phyloP scores from a whole-genome alignment of 2,113 vertebrate genomes.

The Dinomys branickii region DNA sequence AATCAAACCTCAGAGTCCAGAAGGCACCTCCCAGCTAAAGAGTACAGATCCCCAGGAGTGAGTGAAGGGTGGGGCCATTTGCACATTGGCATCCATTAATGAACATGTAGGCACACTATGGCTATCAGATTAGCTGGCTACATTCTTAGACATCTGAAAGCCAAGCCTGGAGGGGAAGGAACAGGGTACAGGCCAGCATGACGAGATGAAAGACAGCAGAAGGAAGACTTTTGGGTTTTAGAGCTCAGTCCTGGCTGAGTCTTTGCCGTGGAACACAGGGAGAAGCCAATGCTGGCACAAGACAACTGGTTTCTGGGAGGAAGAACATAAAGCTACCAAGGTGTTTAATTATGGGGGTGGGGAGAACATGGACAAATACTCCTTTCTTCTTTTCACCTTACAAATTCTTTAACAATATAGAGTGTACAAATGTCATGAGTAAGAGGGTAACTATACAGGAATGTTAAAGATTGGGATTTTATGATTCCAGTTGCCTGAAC shows the following conservation, averaged over 20 bases:
- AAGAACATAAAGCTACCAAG: background rate
- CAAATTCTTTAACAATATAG: slow-evolving; percentile 14
- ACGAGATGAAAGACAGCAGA: background rate
- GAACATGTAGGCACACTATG: background rate
- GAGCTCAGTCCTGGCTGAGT: background rate
- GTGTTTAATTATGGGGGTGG: background rate
- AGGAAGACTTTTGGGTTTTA: background rate
- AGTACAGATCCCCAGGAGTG: background rate
- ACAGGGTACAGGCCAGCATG: background rate
- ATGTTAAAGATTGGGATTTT: slow-evolving; percentile 26
- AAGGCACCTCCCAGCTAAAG: background rate
- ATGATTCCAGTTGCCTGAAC: background rate
- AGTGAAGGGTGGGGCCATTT: background rate
- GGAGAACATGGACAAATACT: background rate
- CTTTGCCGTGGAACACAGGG: background rate
- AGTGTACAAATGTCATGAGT: background rate
- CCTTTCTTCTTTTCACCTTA: background rate
- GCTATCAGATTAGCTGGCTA: background rate
- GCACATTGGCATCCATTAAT: background rate
- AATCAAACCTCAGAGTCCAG: background rate
- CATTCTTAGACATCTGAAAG: background rate
- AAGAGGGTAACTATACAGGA: background rate
- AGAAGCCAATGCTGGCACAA: background rate
- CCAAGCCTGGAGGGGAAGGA: background rate
- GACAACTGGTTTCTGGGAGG: background rate